Evolutionary conservation across 2,797 vertebrate species (phyloP).

Genomic region (Gallinago solitaria): DNA sequence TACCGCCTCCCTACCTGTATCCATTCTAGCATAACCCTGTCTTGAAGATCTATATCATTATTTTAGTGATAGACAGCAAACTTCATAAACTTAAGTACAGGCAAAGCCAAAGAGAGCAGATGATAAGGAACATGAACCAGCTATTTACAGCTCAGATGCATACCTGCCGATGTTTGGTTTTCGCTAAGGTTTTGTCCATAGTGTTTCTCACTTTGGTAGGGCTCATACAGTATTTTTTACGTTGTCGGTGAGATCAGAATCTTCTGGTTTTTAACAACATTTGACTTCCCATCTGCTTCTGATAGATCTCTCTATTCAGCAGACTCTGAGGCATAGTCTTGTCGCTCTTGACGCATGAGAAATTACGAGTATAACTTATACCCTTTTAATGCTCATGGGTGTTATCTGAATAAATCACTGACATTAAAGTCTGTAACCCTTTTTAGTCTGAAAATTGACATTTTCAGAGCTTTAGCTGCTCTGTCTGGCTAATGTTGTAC

Average conservation of each 20-base stretch:
- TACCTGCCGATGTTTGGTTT: not conserved
- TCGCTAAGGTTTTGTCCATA: not conserved
- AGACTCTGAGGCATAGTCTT: not conserved
- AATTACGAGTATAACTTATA: not conserved
- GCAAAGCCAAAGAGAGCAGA: not conserved
- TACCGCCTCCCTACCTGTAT: not conserved
- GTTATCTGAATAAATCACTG: conserved; percentile 38
- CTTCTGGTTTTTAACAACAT: conserved; percentile 6
- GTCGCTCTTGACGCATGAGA: not conserved
- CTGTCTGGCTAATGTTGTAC: not conserved
- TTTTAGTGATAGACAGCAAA: not conserved
- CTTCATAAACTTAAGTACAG: not conserved
- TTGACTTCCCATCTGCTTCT: conserved; percentile 34
- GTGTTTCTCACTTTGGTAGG: not conserved
- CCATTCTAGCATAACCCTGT: not conserved
- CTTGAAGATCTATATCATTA: not conserved
- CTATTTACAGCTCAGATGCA: not conserved
- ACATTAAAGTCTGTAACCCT: conserved; percentile 22
- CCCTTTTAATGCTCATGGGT: conserved; percentile 28
- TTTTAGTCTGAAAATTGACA: conserved; percentile 1
- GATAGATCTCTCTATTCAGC: not conserved
- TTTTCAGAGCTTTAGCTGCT: conserved; percentile 13
- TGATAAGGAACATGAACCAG: not conserved
- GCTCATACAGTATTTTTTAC: not conserved
- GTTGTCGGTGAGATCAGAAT: not conserved